Evolutionary conservation across 2,888 invertebrate species (phyloP).

Genomic region (Drosophila affinis): DNA sequence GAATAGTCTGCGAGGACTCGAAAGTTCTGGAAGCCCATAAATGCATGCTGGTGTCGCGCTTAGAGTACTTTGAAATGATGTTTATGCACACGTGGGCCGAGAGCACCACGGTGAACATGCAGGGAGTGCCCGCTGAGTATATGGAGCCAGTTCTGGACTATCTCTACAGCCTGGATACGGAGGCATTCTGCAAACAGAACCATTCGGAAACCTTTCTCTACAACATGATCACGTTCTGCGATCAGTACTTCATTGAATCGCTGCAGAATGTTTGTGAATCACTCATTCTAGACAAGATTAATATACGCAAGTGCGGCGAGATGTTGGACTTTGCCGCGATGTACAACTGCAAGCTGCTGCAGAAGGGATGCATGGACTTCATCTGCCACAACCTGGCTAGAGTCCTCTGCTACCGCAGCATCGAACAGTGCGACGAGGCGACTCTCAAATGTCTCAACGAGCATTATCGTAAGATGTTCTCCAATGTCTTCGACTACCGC

Average conservation of each 20-base stretch:
- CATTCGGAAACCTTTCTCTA: slow-evolving; percentile 89
- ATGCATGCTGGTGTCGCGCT: slow-evolving; percentile 90
- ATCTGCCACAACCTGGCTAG: slow-evolving; percentile 90
- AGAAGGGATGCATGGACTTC: slow-evolving; percentile 90
- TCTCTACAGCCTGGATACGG: slow-evolving; percentile 89
- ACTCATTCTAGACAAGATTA: slow-evolving; percentile 87
- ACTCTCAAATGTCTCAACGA: slow-evolving; percentile 87
- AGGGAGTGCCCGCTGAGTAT: slow-evolving; percentile 81
- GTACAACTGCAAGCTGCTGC: slow-evolving; percentile 90
- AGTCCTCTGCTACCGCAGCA: slow-evolving; percentile 87
- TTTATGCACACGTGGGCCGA: slow-evolving; percentile 90
- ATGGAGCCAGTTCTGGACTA: slow-evolving; percentile 89
- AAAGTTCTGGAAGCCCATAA: slow-evolving; percentile 88
- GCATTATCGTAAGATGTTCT: slow-evolving; percentile 88
- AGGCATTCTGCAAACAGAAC: slow-evolving; percentile 86
- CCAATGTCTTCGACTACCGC: slow-evolving; percentile 85
- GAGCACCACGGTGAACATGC: slow-evolving; percentile 75
- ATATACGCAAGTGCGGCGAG: slow-evolving; percentile 90
- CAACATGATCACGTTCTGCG: slow-evolving; percentile 90
- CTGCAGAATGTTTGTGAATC: slow-evolving; percentile 90
- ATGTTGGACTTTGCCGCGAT: slow-evolving; percentile 90
- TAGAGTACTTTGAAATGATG: slow-evolving; percentile 95
- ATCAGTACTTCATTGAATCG: slow-evolving; percentile 90
- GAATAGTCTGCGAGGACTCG: slow-evolving; percentile 85
- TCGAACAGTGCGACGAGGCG: slow-evolving; percentile 87